Evolutionary conservation across 2,797 vertebrate genomes (phyloP).

Genomic region (Sebastes nivosus): DNA sequence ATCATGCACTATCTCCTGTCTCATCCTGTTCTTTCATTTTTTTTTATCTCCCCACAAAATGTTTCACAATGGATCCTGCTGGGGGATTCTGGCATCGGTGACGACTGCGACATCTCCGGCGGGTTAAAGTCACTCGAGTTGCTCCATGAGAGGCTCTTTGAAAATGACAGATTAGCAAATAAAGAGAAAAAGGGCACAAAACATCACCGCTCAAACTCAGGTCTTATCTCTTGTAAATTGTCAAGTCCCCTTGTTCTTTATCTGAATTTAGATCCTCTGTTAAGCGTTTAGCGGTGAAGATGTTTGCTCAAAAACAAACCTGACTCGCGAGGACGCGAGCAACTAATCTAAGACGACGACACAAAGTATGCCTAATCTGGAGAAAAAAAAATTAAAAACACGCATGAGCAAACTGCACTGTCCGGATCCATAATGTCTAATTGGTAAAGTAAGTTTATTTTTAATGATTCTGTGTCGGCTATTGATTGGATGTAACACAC

Average conservation of each 20-base stretch:
- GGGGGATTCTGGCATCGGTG: slow-evolving; percentile 13
- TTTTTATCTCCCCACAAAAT: not conserved
- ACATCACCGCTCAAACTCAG: slow-evolving; percentile 16
- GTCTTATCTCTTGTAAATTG: slow-evolving; percentile 3
- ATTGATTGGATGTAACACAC: slow-evolving; percentile 64
- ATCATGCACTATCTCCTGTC: not conserved
- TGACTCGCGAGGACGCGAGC: not conserved
- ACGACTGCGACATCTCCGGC: slow-evolving; percentile 19
- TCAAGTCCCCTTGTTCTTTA: not conserved
- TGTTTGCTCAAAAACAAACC: not conserved
- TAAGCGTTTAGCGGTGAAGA: not conserved
- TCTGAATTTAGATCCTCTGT: not conserved
- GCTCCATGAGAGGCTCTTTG: slow-evolving; percentile 37
- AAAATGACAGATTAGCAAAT: slow-evolving; percentile 50
- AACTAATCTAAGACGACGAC: not conserved
- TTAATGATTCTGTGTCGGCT: slow-evolving; percentile 50
- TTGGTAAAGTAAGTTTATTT: slow-evolving; percentile 49
- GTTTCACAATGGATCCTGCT: slow-evolving; percentile 25
- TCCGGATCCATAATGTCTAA: slow-evolving; percentile 28
- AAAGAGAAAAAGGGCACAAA: slow-evolving; percentile 18
- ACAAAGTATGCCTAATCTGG: not conserved
- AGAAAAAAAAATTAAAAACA: not conserved
- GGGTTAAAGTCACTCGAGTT: slow-evolving; percentile 31
- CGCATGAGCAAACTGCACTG: slow-evolving; percentile 1
- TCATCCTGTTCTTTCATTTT: slow-evolving; percentile 2